These are phyloP conservation scores for Exephanes ischioxanthus DNA, from an alignment of 2,888 invertebrate genomes.

Conservation along the genomic window DNA sequence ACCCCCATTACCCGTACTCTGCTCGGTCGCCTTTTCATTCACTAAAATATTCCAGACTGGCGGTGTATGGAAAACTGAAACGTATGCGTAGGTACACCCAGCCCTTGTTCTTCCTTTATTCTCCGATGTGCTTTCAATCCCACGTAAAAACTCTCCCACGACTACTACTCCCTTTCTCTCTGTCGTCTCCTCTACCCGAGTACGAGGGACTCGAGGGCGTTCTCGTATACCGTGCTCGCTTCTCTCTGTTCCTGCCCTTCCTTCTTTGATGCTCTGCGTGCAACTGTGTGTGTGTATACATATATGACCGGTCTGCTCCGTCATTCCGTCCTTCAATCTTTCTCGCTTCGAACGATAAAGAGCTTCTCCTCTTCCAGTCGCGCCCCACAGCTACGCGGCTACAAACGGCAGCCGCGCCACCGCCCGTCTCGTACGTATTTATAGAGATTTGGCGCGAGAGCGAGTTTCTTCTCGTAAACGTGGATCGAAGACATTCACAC, in stretches of 20 bases:
- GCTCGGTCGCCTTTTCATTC: not conserved
- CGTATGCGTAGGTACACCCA: not conserved
- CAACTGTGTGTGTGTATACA: not conserved
- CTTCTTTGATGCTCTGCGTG: conserved; percentile 20
- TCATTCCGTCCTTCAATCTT: conserved; percentile 2
- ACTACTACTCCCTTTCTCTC: conserved; percentile 8
- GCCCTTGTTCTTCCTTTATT: conserved; percentile 26
- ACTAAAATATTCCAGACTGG: not conserved
- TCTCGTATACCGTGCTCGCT: not conserved
- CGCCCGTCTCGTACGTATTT: conserved; percentile 54
- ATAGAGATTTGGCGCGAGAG: conserved; percentile 60
- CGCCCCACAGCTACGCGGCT: conserved; percentile 22
- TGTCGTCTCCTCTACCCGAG: not conserved
- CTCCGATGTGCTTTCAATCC: conserved; percentile 41
- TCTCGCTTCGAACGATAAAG: conserved; percentile 4
- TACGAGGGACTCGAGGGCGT: conserved; percentile 39
- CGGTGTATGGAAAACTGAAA: not conserved
- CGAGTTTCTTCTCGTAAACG: conserved; percentile 9
- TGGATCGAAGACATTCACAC: conserved; percentile 22
- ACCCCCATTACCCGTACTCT: not conserved
- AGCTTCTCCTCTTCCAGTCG: conserved; percentile 50
- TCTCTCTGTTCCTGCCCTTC: conserved; percentile 25
- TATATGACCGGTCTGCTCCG: not conserved
- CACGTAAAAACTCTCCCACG: conserved; percentile 52
- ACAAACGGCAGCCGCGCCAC: conserved; percentile 33